A percentile compares a stretch with the other conserved stretches of the same genome.
Conservation (phyloP, 2,888 invertebrate genomes). For the Cantharis rustica region DNA sequence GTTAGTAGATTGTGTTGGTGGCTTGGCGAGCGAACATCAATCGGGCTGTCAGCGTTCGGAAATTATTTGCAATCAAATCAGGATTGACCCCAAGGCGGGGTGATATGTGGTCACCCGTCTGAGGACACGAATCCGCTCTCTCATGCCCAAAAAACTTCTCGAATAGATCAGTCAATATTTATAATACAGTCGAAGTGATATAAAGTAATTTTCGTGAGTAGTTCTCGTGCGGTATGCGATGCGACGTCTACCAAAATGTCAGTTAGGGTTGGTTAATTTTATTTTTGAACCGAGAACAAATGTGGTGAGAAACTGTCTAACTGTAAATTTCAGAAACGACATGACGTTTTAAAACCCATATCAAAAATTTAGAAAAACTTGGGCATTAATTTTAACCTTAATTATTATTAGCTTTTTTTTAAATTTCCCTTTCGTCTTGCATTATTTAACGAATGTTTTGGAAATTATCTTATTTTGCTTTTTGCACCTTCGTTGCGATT, state of each 20-base stretch:
- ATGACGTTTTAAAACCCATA: not conserved
- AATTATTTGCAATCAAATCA: not conserved
- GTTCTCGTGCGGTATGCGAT: conserved; percentile 10
- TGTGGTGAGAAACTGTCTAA: not conserved
- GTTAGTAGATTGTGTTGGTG: not conserved
- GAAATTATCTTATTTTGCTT: conserved; percentile 4
- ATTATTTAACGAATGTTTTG: not conserved
- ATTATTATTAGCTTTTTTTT: not conserved
- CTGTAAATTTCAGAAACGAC: not conserved
- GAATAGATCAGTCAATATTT: not conserved
- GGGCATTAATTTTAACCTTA: not conserved
- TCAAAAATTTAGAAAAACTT: not conserved
- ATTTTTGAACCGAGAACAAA: not conserved
- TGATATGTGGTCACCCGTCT: not conserved
- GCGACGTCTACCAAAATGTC: conserved; percentile 20
- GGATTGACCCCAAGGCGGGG: not conserved
- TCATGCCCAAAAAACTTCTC: not conserved
- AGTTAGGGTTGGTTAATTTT: conserved; percentile 13
- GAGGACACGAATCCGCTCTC: not conserved
- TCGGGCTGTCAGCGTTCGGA: not conserved
- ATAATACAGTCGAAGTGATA: not conserved
- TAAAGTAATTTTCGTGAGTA: conserved; percentile 21
- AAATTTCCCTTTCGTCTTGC: not conserved
- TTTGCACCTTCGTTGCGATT: conserved; percentile 2
- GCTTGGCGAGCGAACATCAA: not conserved